Percentiles rank a stretch among this genome's conserved stretches.
Conservation (phyloP, 2,797 vertebrate species). For the Sebastes ruberrimus region DNA sequence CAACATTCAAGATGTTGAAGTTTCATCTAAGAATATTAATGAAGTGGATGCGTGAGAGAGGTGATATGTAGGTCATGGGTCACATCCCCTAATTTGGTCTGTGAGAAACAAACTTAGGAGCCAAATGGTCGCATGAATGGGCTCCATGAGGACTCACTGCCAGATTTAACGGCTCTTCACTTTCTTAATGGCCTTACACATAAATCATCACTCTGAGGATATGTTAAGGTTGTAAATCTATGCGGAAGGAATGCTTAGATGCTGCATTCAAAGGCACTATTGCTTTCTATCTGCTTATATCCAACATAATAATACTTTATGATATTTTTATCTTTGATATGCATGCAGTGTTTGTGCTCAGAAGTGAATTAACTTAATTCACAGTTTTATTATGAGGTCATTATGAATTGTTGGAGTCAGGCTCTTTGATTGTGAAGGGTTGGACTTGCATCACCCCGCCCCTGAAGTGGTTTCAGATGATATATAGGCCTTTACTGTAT, state of each 20-base stretch:
- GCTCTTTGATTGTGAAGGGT: conserved; percentile 7
- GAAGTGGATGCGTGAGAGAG: background rate
- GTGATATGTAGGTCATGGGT: background rate
- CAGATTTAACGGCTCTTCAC: background rate
- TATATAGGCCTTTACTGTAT: conserved; percentile 8
- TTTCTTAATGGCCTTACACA: background rate
- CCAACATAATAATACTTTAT: background rate
- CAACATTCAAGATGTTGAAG: conserved; percentile 26
- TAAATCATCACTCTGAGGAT: background rate
- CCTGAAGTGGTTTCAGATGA: conserved; percentile 3
- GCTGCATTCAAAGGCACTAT: background rate
- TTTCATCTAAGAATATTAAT: background rate
- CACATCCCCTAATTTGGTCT: background rate
- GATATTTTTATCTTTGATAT: background rate
- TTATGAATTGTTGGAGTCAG: background rate
- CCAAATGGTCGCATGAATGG: background rate
- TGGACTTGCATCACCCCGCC: background rate
- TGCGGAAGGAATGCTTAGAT: background rate
- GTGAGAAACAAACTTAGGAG: background rate
- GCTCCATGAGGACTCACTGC: background rate
- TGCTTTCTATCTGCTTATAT: background rate
- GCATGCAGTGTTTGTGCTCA: background rate
- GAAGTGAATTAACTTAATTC: background rate
- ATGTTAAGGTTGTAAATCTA: background rate
- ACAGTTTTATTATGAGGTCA: background rate